These are phyloP conservation scores for Leptodactylus fuscus DNA, from an alignment of 2,113 vertebrate species.

Conservation along the genomic window DNA sequence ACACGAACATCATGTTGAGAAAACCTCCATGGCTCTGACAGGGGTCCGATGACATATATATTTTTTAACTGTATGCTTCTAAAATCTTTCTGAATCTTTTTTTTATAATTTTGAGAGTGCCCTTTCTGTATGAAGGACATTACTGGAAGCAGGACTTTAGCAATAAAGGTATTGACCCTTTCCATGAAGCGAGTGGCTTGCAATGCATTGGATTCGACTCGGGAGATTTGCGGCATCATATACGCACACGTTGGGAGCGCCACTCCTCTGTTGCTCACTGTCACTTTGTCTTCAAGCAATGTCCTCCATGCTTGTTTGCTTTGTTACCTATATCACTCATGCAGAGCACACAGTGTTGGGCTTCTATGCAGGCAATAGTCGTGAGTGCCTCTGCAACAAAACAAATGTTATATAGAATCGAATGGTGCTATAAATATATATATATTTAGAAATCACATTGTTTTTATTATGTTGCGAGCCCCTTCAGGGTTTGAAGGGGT, in stretches of 20 bases:
- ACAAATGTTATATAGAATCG: background rate
- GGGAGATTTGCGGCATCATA: background rate
- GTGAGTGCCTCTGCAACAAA: conserved; percentile 42
- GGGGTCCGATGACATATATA: background rate
- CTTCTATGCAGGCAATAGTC: conserved; percentile 24
- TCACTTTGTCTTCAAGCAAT: conserved; percentile 3
- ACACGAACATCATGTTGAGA: background rate
- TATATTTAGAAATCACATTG: background rate
- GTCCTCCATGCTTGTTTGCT: background rate
- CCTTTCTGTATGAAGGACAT: conserved; percentile 15
- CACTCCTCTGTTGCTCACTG: background rate
- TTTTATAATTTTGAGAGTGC: conserved; percentile 36
- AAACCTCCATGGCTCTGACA: background rate
- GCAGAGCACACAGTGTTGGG: conserved; percentile 20
- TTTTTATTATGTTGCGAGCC: conserved; percentile 28
- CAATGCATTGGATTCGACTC: conserved; percentile 21
- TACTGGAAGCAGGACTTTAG: conserved; percentile 37
- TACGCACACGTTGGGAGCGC: conserved; percentile 4
- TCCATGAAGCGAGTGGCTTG: conserved; percentile 39
- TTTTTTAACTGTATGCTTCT: conserved; percentile 74
- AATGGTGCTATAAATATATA: conserved; percentile 58
- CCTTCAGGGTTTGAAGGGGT: conserved; percentile 46
- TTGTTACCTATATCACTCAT: background rate
- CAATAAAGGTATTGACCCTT: conserved; percentile 53
- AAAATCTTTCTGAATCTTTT: conserved; percentile 63